Evolutionary conservation across 2,888 invertebrate species (phyloP).

Genomic region (Cepaea hortensis): DNA sequence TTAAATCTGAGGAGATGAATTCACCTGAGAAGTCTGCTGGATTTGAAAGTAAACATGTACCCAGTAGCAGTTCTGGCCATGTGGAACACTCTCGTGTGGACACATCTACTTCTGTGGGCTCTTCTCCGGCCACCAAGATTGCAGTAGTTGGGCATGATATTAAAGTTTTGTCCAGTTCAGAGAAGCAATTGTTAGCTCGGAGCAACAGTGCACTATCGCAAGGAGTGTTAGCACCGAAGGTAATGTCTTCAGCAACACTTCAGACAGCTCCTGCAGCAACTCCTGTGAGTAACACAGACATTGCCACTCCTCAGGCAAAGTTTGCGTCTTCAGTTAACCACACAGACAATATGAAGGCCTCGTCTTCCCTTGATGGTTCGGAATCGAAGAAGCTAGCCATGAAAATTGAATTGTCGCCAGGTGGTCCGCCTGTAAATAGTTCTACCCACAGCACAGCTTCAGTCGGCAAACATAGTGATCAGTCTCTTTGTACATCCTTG

Average conservation of each 20-base stretch:
- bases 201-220: not conserved
- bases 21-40: conserved; percentile 6
- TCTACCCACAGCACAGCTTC: not conserved
- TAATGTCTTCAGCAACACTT: not conserved
- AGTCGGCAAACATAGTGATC: not conserved
- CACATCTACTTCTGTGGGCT: not conserved
- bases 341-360: not conserved
- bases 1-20: conserved; percentile 23
- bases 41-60: not conserved
- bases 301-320: not conserved
- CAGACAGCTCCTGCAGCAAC: not conserved
- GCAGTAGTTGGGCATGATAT: not conserved
- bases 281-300: not conserved
- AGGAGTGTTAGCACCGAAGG: not conserved
- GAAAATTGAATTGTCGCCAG: conserved; percentile 17
- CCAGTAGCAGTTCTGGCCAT: not conserved
- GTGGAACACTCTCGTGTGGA: not conserved
- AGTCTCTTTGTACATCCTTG: conserved; percentile 4
- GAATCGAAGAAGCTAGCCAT: not conserved
- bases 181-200: not conserved
- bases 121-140: not conserved
- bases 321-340: conserved; percentile 1
- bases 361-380: not conserved
- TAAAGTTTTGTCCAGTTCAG: not conserved
- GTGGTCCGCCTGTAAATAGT: conserved; percentile 23